Evolutionary conservation across 2,888 invertebrate species (phyloP).

Genomic region (Thymelicus acteon): DNA sequence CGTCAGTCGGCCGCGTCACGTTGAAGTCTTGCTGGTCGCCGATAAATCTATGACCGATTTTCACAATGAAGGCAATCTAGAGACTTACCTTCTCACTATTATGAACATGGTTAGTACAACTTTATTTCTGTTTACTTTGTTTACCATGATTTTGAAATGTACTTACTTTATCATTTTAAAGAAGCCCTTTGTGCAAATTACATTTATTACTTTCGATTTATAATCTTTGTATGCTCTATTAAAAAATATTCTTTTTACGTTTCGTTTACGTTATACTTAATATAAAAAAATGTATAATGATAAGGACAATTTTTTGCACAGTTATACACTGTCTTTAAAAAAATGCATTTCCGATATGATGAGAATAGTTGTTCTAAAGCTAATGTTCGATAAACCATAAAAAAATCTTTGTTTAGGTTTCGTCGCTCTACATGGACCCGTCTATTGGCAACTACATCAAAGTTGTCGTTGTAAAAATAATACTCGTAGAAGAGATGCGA

Average conservation of each 20-base stretch:
- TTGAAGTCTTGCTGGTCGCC: slow-evolving; percentile 94
- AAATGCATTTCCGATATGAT: no score
- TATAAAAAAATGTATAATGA: no score
- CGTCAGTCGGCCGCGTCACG: slow-evolving; percentile 90
- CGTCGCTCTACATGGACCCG: slow-evolving; percentile 93
- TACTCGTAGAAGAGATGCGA: slow-evolving; percentile 88
- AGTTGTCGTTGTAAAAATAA: slow-evolving; percentile 94
- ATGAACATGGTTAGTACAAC: slow-evolving; percentile 92
- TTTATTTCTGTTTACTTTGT: slow-evolving; percentile 11
- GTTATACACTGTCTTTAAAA: no score
- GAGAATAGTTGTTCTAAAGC: neutral
- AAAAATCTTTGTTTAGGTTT: slow-evolving; percentile 77
- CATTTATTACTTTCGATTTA: no score
- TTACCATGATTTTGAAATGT: neutral
- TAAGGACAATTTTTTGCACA: no score
- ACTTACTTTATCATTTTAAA: no score
- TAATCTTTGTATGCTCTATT: no score
- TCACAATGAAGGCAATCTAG: slow-evolving; percentile 92
- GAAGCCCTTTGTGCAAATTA: no score
- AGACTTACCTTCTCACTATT: slow-evolving; percentile 94
- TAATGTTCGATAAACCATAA: slow-evolving; percentile 12
- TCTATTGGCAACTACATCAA: slow-evolving; percentile 96
- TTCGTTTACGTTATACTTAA: no score
- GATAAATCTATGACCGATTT: slow-evolving; percentile 95
- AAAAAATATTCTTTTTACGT: no score